phyloP scores from a whole-genome alignment of 2,888 invertebrate genomes.

The Megaustenia siamemsis region DNA sequence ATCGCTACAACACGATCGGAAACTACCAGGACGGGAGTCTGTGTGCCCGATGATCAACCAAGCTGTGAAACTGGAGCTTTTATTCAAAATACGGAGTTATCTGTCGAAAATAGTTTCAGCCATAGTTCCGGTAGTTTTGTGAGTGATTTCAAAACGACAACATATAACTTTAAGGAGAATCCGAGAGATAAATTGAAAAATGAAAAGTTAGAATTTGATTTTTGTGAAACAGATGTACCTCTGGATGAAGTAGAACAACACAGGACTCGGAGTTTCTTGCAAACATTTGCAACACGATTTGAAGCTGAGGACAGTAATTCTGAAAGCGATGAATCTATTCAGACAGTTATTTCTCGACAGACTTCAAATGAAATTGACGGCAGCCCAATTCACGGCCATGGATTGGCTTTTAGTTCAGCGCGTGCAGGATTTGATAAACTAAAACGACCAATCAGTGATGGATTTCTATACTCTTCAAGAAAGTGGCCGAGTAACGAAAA shows the following conservation, averaged over 20 bases:
- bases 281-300: constrained; percentile 22
- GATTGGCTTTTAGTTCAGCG: not conserved
- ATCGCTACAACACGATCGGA: no score
- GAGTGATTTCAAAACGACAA: no score
- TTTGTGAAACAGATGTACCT: not conserved
- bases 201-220: no score
- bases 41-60: not conserved
- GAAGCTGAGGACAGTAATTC: constrained; percentile 41
- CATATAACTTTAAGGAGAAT: not conserved
- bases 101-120: not conserved
- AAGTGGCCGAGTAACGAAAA: not conserved
- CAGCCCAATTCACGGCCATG: not conserved
- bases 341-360: constrained; percentile 46
- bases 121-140: not conserved
- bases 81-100: not conserved
- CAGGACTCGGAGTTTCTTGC: not conserved
- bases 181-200: not conserved
- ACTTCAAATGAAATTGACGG: not conserved
- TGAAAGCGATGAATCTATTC: constrained; percentile 48
- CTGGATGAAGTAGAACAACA: not conserved
- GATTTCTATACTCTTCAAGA: not conserved
- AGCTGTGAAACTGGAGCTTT: not conserved
- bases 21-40: not conserved
- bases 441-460: not conserved
- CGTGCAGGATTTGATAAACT: not conserved